These are phyloP conservation scores for Batillaria attramentaria DNA, from an alignment of 1,140 invertebrate genomes.

Conservation along the genomic window DNA sequence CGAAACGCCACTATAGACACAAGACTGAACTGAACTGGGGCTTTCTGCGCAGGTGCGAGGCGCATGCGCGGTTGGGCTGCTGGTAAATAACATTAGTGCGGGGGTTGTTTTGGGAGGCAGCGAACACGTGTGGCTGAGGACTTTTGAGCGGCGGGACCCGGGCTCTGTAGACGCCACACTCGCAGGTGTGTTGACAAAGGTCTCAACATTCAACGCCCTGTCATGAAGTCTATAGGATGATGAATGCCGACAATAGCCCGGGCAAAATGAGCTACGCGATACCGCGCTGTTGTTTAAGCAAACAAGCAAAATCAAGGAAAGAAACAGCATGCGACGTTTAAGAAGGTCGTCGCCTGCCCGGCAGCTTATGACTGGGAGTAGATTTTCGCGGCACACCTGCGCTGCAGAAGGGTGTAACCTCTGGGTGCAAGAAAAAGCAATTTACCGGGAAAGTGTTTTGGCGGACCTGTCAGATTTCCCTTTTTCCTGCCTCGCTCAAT, in stretches of 20 bases:
- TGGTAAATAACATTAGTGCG: not conserved
- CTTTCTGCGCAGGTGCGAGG: conserved; percentile 28
- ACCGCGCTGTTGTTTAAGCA: not conserved
- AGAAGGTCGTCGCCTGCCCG: no score
- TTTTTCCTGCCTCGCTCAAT: no score
- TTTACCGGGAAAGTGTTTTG: no score
- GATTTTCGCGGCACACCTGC: no score
- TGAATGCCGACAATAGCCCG: conserved; percentile 6
- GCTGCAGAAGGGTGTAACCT: no score
- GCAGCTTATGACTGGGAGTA: no score
- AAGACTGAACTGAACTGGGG: conserved; percentile 20
- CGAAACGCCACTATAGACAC: no score
- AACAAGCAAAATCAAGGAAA: conserved; percentile 13
- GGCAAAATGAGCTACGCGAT: not conserved
- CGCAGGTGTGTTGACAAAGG: conserved; percentile 21
- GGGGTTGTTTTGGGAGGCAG: conserved; percentile 19
- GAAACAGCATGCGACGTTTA: no score
- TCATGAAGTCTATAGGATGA: not conserved
- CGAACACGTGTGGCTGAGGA: conserved; percentile 32
- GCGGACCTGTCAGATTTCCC: no score
- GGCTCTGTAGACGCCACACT: not conserved
- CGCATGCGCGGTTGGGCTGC: conserved; percentile 15
- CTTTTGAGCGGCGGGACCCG: no score
- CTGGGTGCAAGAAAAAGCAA: no score
- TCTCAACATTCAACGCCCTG: not conserved